Conservation (phyloP, 2,888 invertebrate genomes). For the Caenorhabditis imperialis region DNA sequence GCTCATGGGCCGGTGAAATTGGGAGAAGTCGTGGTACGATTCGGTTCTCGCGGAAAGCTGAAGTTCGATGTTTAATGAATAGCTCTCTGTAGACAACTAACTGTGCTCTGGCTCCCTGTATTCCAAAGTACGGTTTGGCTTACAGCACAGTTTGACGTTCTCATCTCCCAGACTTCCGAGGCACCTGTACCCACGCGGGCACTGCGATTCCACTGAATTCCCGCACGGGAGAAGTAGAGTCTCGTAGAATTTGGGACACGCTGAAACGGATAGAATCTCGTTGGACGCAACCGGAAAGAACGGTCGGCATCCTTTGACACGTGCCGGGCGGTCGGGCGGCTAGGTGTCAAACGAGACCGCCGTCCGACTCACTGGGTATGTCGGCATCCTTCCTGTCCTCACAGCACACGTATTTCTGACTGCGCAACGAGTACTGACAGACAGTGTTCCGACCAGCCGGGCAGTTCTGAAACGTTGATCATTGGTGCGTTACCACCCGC, state of each 20-base stretch:
- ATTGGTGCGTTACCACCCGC: background rate
- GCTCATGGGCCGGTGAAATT: conserved; percentile 47
- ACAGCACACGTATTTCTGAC: conserved; percentile 62
- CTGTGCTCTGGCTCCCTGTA: conserved; percentile 62
- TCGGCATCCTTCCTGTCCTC: conserved; percentile 57
- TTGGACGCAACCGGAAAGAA: conserved; percentile 12
- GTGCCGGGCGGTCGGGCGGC: background rate
- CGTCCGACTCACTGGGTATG: conserved; percentile 52
- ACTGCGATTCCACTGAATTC: conserved; percentile 41
- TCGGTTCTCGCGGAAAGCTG: conserved; percentile 64
- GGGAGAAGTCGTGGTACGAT: conserved; percentile 60
- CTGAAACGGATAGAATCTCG: conserved; percentile 26
- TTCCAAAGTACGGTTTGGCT: conserved; percentile 51
- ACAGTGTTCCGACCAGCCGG: conserved; percentile 53
- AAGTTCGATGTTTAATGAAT: conserved; percentile 1
- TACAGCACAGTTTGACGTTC: conserved; percentile 57
- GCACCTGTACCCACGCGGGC: conserved; percentile 60
- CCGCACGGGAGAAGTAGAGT: conserved; percentile 61
- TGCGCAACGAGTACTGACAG: conserved; percentile 59
- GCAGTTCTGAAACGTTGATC: conserved; percentile 40
- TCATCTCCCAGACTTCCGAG: conserved; percentile 50
- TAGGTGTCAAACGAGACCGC: conserved; percentile 3
- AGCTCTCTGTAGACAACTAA: conserved; percentile 5
- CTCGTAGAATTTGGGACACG: conserved; percentile 63
- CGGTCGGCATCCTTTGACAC: conserved; percentile 17